Percentiles rank a stretch among this genome's conserved stretches.
phyloP scores from a whole-genome alignment of 2,888 invertebrate genomes.

The Euclidia mi region DNA sequence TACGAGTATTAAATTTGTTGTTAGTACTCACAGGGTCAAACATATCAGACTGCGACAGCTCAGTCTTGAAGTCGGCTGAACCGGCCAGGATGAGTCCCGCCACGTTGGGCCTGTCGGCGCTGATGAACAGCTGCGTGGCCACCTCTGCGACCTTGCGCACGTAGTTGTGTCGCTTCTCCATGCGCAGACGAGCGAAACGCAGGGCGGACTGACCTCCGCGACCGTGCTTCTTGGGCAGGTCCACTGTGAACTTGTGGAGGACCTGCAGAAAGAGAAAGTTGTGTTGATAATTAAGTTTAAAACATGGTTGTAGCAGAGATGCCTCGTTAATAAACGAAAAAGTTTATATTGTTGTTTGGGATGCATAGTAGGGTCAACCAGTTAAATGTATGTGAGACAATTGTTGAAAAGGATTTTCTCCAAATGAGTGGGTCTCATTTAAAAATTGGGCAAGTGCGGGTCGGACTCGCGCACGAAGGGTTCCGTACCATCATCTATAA shows the following conservation, averaged over 20 bases:
- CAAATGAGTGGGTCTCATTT: too few species aligned
- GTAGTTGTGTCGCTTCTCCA: slow-evolving; percentile 99
- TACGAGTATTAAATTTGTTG: background rate
- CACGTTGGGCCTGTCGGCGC: slow-evolving; percentile 99
- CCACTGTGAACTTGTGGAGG: slow-evolving; percentile 99
- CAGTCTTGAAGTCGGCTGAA: slow-evolving; percentile 99
- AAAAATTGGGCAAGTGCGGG: too few species aligned
- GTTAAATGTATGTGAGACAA: too few species aligned
- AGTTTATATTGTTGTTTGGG: too few species aligned
- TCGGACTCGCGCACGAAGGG: too few species aligned
- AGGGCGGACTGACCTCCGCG: slow-evolving; percentile 99
- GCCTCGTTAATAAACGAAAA: too few species aligned
- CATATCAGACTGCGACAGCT: slow-evolving; percentile 99
- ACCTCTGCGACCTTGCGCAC: slow-evolving; percentile 96
- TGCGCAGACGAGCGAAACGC: slow-evolving; percentile 99
- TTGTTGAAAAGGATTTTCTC: too few species aligned
- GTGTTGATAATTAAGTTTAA: too few species aligned
- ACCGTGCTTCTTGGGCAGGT: slow-evolving; percentile 99
- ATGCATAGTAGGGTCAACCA: too few species aligned
- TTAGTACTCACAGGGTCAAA: slow-evolving; percentile 97
- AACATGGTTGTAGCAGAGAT: too few species aligned
- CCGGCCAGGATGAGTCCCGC: slow-evolving; percentile 99
- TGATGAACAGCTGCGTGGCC: slow-evolving; percentile 98
- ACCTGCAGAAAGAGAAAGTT: slow-evolving; percentile 92
- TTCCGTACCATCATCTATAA: too few species aligned